Conservation (phyloP, 37 sponge, comb jelly and placozoan species). For the Hexactinellida sp. region DNA sequence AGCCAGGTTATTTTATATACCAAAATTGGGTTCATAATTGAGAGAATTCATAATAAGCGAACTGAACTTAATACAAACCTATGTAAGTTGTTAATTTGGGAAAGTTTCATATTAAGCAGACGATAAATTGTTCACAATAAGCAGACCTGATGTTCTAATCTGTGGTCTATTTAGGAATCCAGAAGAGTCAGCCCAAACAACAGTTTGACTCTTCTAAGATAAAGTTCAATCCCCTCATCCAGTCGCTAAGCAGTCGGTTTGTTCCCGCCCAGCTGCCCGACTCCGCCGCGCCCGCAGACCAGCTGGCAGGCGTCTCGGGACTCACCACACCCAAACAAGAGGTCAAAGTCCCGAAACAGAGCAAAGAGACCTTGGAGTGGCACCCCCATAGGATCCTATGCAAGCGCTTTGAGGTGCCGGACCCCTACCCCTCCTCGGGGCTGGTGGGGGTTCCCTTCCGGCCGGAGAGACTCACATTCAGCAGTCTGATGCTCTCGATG, state of each 20-base stretch:
- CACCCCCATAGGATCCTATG: conserved; percentile 78
- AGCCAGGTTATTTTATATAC: no score
- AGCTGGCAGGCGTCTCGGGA: background rate
- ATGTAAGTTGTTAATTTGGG: no score
- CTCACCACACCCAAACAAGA: background rate
- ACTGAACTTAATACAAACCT: no score
- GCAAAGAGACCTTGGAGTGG: conserved; percentile 70
- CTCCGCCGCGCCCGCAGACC: background rate
- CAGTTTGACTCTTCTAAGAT: background rate
- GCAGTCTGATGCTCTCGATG: background rate
- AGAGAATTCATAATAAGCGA: no score
- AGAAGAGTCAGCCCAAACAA: background rate
- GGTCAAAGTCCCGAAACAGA: background rate
- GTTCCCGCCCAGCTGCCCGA: background rate
- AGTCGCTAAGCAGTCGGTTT: conserved; percentile 3
- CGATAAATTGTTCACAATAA: background rate
- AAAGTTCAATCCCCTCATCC: background rate
- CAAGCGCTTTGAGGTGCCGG: conserved; percentile 81
- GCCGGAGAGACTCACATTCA: background rate
- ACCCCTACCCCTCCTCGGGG: conserved; percentile 72
- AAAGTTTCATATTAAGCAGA: background rate
- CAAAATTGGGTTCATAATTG: no score
- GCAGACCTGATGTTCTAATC: background rate
- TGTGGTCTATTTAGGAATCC: background rate
- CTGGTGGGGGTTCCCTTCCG: conserved; percentile 23